phyloP scores from a whole-genome alignment of 2,113 vertebrate species.

The Delphinapterus leucas region DNA sequence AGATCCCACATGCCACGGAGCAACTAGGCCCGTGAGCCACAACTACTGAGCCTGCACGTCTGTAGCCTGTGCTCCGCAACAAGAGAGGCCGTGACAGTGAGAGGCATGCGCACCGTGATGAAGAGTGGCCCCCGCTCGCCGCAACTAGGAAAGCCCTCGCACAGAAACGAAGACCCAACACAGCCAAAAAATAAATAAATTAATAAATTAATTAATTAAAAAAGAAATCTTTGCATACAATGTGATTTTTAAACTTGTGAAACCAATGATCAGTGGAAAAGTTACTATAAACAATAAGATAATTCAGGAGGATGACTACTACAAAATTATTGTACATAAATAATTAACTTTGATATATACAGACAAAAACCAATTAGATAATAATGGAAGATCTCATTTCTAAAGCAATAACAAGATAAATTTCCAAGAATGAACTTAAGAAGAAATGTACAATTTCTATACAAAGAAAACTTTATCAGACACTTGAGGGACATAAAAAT shows the following conservation, averaged over 20 bases:
- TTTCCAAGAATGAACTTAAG: neutral
- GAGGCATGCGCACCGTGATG: too few relatives aligned
- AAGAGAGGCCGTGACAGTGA: too few relatives aligned
- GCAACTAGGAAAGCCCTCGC: too few relatives aligned
- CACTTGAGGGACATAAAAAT: neutral
- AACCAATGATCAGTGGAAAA: neutral
- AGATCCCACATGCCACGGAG: too few relatives aligned
- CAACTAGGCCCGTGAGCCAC: too few relatives aligned
- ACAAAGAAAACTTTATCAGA: constrained; percentile 13
- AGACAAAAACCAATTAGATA: neutral
- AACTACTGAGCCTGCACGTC: too few relatives aligned
- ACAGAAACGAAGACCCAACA: too few relatives aligned
- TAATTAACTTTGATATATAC: neutral
- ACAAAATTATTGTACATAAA: neutral
- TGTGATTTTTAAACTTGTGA: neutral
- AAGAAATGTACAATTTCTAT: neutral
- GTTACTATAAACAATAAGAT: neutral
- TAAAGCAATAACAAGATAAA: neutral
- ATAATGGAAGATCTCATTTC: neutral
- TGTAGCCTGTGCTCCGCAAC: too few relatives aligned
- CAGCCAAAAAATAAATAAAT: too few relatives aligned
- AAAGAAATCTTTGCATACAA: neutral
- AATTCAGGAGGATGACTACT: neutral
- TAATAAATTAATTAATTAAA: too few relatives aligned
- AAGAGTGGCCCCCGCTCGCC: too few relatives aligned